Base-by-base conservation (phyloP, 2,113 vertebrate genomes). In the Mobula birostris region DNA sequence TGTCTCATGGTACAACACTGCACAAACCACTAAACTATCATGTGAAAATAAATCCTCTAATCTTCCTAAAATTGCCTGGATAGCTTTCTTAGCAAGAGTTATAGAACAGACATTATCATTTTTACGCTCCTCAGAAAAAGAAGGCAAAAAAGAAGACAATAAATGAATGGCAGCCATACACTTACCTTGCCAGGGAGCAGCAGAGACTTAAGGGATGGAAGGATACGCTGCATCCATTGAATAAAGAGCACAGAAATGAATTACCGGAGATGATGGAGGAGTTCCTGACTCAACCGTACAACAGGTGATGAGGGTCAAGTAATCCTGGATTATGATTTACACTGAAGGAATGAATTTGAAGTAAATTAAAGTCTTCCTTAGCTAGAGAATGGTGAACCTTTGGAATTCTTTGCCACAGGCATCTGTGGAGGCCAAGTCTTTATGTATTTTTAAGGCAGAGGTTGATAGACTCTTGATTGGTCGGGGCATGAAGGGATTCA, bases 101-200 rank as follows among this genome's bases (percentile, higher is more conserved):
- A 19, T 21, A 72, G 68, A n/a, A 48, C 56, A 74, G 9, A 61
- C 32, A 70, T 29, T 5, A 92, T 15, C 32, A 76, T 29, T 56
- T 74, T 24, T 76, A 24, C 58, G 19, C 48, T 93, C 12, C 24
- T 93, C 70, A 93, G 91, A 93, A 29, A 48, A 93, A 74, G 36
- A 93, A 76, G 12, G 32, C 21, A 7, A 74, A 15, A 56, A 72
- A 74, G 5, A 74, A 72, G 40, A 24, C 72, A 11, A 19, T 68
- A 56, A 93, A 68, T 14, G 91, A 70, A 24, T 68, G 70, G 24
- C 91, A 74, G 36, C 91, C 91, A 7, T 93, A 93, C n/a, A 93
- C 91, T 11, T 76, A 56, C 68, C 19, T 48, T 74, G 70, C 68
- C 36, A 48, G 21, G 29, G 36, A 93, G 6, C 32, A 93, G 40